phyloP scores from a whole-genome alignment of 2,797 vertebrate genomes.

The Leucoraja ocellata region DNA sequence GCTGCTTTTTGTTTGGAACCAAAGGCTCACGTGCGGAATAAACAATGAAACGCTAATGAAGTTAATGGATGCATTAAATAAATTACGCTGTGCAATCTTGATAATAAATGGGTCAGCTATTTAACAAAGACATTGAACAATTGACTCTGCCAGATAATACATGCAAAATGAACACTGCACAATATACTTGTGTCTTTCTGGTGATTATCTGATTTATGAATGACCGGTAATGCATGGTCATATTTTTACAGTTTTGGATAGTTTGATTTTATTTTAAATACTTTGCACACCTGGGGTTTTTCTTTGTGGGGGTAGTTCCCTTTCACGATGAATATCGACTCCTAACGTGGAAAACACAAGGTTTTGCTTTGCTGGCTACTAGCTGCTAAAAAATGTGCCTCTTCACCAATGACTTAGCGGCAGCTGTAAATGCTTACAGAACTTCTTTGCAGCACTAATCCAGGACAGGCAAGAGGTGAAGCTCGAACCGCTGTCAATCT shows the following conservation, averaged over 20 bases:
- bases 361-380: not conserved
- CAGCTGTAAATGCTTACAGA: not conserved
- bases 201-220: not conserved
- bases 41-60: not conserved
- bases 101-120: not conserved
- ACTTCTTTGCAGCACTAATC: not conserved
- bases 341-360: not conserved
- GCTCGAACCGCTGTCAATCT: not conserved
- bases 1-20: not conserved
- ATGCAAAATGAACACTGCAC: not conserved
- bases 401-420: not conserved
- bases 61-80: not conserved
- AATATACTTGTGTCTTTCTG: not conserved
- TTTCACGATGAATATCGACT: not conserved
- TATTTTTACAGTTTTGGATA: not conserved
- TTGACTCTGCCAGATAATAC: not conserved
- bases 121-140: not conserved
- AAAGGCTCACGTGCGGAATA: not conserved
- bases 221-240: not conserved
- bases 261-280: not conserved
- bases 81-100: not conserved
- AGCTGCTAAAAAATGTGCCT: not conserved
- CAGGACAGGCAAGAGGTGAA: not conserved
- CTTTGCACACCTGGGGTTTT: not conserved
- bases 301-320: not conserved